Conservation (phyloP, 2,797 vertebrate species). For the Cygnus olor region DNA sequence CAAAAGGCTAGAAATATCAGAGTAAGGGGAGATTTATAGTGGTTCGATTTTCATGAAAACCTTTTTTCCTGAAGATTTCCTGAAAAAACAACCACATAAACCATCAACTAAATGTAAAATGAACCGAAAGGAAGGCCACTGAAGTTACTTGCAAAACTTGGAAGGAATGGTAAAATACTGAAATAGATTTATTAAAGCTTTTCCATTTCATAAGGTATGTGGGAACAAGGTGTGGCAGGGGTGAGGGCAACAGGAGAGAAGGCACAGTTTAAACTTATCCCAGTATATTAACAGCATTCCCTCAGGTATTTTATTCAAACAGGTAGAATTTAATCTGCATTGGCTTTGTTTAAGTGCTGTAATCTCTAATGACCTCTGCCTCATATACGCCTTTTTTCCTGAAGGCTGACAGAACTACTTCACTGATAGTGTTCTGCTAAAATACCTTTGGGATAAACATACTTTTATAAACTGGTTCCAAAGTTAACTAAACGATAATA, state of each 20-base stretch:
- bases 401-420: constrained; percentile 18
- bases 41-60: background rate
- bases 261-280: constrained; percentile 3
- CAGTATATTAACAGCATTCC: constrained; percentile 11
- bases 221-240: background rate
- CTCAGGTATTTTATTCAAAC: background rate
- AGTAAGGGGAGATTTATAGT: background rate
- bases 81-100: background rate
- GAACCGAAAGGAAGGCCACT: background rate
- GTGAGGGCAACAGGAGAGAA: background rate
- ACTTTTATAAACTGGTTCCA: background rate
- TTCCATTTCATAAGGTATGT: background rate
- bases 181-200: background rate
- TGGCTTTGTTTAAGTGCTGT: background rate
- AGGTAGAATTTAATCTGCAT: constrained; percentile 11
- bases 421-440: background rate
- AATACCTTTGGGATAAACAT: background rate
- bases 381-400: background rate
- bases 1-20: background rate
- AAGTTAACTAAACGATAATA: background rate
- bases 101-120: background rate
- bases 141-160: background rate
- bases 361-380: constrained; percentile 27
- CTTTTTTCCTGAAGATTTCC: background rate
- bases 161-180: background rate